phyloP scores from a whole-genome alignment of 2,888 invertebrate species.

The Mythimna impura region DNA sequence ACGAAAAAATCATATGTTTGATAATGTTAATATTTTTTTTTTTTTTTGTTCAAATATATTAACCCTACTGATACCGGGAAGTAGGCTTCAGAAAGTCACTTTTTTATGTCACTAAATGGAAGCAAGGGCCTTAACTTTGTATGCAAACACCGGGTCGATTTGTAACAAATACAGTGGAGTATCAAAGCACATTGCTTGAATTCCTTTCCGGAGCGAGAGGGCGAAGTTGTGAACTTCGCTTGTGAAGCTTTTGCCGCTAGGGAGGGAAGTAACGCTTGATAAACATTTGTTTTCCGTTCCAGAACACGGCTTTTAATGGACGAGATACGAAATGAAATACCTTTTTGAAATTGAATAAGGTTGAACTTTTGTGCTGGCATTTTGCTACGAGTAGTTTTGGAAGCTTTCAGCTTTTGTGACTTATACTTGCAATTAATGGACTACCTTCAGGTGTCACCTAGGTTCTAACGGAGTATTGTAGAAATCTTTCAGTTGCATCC shows the following conservation, averaged over 20 bases:
- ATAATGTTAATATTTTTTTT: too few relatives aligned
- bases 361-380: conserved; percentile 14
- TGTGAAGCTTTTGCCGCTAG: conserved; percentile 35
- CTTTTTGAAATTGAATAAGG: conserved; percentile 41
- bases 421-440: background rate
- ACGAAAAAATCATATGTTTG: too few relatives aligned
- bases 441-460: background rate
- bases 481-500: background rate
- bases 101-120: too few relatives aligned
- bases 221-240: conserved; percentile 41
- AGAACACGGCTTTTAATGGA: conserved; percentile 45
- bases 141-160: conserved; percentile 49
- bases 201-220: conserved; percentile 43
- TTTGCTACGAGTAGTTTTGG: conserved; percentile 16
- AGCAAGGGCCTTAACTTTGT: conserved; percentile 22
- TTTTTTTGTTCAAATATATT: too few relatives aligned
- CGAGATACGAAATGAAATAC: conserved; percentile 53
- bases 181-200: conserved; percentile 42
- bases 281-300: conserved; percentile 55
- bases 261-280: conserved; percentile 49
- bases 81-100: too few relatives aligned
- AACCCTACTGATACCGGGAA: too few relatives aligned
- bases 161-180: conserved; percentile 25
- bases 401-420: background rate
- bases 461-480: background rate